Evolutionary conservation across 2,113 vertebrate genomes (phyloP), one percentile per base, ranked within the genome.

Genomic region (Cercopithecus mona): DNA sequence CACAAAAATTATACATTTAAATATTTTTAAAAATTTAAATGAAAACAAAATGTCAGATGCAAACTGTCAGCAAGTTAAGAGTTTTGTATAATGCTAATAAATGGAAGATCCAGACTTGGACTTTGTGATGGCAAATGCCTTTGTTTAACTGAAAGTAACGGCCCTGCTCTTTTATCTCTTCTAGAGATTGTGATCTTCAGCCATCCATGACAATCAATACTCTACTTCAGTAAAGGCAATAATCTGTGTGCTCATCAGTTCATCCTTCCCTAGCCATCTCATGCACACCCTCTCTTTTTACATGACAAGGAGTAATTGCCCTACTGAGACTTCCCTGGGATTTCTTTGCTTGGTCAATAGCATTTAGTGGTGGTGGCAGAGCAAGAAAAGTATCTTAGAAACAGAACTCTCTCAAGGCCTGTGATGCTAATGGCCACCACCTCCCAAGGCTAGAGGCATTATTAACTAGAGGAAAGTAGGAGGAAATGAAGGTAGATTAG

Each of bases 91-190:
- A 85, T 30, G 17, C n/a, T 83, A 80, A 66, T 70, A 8, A 72
- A 76, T 45, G 83, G 86, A 89, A 98, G 88, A 84, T 27, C 20
- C 61, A 57, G 3, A 80, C 43, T 96, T 94, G 38, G 55, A 50
- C 50, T 92, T 32, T 35, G 16, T 48, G 57, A 55, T 91, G 35
- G 83, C 76, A 75, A 55, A 84, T 96, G 45, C 14, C 66, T 94
- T 93, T 72, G 61, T 93, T 88, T 92, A 96, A 90, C 50, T 48
- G 23, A 52, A 91, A 97, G 50, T 70, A 80, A 92, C 55, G 40
- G 55, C 43, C 14, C 14, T 78, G 25, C 38, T 82, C 17, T 75
- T 78, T 66, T 76, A 79, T 90, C 50, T 97, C 91, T 97, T 66
- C 6, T 27, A 75, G 85, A 88, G 27, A 94, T 43, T 76, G 55